Percentiles rank a stretch among this genome's conserved stretches.
Conservation (phyloP, 2,888 invertebrate species). For the Penaeus monodon region DNA sequence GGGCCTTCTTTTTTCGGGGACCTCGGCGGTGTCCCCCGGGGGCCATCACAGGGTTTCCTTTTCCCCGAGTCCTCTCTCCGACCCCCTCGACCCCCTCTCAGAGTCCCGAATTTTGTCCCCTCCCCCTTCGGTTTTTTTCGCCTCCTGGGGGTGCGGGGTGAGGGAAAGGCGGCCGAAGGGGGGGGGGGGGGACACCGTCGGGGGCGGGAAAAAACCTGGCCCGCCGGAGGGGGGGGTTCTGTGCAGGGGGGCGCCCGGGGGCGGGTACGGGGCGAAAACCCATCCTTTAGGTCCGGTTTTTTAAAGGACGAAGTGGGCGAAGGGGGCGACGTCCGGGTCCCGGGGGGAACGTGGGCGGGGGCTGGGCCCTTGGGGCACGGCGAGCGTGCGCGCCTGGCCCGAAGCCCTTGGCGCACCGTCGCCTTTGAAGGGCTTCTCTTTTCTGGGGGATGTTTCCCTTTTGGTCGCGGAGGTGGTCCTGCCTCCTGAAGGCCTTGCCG, state of each 20-base stretch:
- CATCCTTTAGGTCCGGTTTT: slow-evolving; percentile 35
- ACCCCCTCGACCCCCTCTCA: not conserved
- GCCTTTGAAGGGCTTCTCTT: slow-evolving; percentile 97
- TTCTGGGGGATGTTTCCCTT: slow-evolving; percentile 91
- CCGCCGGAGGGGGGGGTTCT: slow-evolving; percentile 24
- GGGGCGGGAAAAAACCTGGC: slow-evolving; percentile 37
- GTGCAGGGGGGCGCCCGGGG: slow-evolving; percentile 41
- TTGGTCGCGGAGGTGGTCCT: slow-evolving; percentile 76
- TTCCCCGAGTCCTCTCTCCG: not conserved
- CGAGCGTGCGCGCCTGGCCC: slow-evolving; percentile 39
- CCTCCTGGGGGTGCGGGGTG: not conserved
- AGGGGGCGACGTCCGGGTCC: slow-evolving; percentile 4
- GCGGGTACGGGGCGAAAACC: slow-evolving; percentile 41
- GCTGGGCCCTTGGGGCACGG: slow-evolving; percentile 47
- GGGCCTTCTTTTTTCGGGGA: slow-evolving; percentile 45
- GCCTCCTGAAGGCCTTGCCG: slow-evolving; percentile 95
- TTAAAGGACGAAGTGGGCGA: slow-evolving; percentile 3
- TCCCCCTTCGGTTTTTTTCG: too few species aligned
- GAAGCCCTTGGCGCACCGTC: slow-evolving; percentile 81
- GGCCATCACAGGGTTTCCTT: slow-evolving; percentile 45
- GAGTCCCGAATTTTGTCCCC: not conserved
- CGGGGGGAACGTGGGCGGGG: slow-evolving; percentile 14
- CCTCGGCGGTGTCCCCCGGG: slow-evolving; percentile 49
- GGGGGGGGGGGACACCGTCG: not conserved
- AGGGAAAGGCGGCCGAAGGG: not conserved